Base-by-base conservation (phyloP, 2,797 vertebrate genomes). In the Iguana delicatissima region DNA sequence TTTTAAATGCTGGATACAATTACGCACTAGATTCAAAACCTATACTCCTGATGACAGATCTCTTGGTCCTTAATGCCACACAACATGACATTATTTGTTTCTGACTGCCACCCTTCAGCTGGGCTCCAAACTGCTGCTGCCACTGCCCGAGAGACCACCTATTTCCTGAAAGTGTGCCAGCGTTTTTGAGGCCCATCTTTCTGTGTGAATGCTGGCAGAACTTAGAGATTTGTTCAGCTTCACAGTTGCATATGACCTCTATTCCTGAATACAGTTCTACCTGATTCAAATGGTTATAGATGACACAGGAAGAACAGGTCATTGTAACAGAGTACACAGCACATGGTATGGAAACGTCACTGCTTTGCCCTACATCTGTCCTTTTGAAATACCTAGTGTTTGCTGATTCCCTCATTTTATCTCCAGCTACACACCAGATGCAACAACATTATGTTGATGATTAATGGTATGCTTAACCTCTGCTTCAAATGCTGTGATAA, bases 401-500 rank as follows among this genome's bases (percentile, higher is more conserved):
- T 89, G 67, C 64, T 88, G 67, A 59, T 55, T 88, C 22, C n/a
- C 22, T 86, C 46, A 1, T 87, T 79, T 87, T 64, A 81, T 88
- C 77, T 72, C 64, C 64, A 88, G 24, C 35, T 59, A 20, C 26
- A 42, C 24, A 59, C 52, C 80, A 82, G 35, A 83, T 89, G 69
- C 52, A 86, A n/a, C 26, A 72, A 59, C 69, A 86, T 59, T 20
- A 76, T 57, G 52, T 42, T 87, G 57, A 62, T 79, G 50, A 77
- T 46, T 64, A 64, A 76, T 62, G 14, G 57, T 26, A n/a, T 80
- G 64, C 79, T 69, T 35, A 76, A 76, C n/a, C 22, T 89, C 52
- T 32, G 10, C 10, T 59, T 89, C 38, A 20, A 59, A 74, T 74
- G 38, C 50, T 57, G 64, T 50, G 26, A 73, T 42, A 73, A 82